Evolutionary conservation across 2,113 vertebrate genomes (phyloP), one percentile per base, ranked within the genome.

Genomic region (Tautogolabrus adspersus): DNA sequence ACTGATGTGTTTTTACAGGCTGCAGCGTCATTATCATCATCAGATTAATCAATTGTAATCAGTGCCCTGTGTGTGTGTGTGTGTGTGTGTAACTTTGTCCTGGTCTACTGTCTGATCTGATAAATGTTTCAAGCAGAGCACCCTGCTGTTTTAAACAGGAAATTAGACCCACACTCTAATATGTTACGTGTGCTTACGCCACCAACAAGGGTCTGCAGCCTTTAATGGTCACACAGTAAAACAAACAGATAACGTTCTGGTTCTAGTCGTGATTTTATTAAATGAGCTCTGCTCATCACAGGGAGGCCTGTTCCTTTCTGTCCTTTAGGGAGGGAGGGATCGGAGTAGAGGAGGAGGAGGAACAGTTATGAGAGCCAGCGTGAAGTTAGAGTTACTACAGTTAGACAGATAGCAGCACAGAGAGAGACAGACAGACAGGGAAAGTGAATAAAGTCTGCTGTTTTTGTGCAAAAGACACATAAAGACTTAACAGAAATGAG

Each of bases 91-190:
- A 66, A 82, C 83, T 87, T 62, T n/a, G 68, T 84, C 85, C 82
- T 79, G 85, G 87, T 90, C 72, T 51, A 76, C 64, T 84, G 76
- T 88, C 88, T 89, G 77, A 89, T 89, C 79, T 81, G 84, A 88
- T 91, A 74, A 91, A 66, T 47, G 71, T 81, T 62, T 57, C 1
- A 2, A 71, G 71, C 82, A 81, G 82, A 81, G n/a, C 70, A 13
- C 49, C 68, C 77, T 60, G 44, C 72, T 77, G 72, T 72, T 78
- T 61, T 38, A 23, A 44, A 56, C 81, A 72, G 38, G 49, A 76
- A 60, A 81, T 82, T 78, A 89, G 44, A 65, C 34, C 55, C 79
- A 56, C 52, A 40, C 44, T 22, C 55, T 62, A 54, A 21, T 77
- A 30, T 47, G 42, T 69, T 46, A 47, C 68, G 69, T 49, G 13